phyloP scores from a whole-genome alignment of 2,113 vertebrate species.

The Thamnophis sirtalis region DNA sequence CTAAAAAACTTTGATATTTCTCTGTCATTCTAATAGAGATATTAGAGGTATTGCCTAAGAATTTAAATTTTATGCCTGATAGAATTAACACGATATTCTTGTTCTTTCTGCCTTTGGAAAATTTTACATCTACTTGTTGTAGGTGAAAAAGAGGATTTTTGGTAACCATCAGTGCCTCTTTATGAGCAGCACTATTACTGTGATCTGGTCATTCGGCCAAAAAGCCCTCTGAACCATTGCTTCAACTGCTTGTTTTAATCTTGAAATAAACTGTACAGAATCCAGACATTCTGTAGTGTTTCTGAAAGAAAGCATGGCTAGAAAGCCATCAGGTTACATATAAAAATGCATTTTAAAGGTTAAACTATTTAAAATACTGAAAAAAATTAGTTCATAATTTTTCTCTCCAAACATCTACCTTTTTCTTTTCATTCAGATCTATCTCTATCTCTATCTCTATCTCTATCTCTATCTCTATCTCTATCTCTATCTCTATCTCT shows the following conservation, averaged over 20 bases:
- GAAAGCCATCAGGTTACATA: conserved; percentile 50
- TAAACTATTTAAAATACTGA: neutral
- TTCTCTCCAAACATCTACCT: conserved; percentile 64
- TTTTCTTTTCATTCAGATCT: conserved; percentile 68
- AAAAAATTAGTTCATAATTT: conserved; percentile 65
- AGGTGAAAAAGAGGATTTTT: neutral
- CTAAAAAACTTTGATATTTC: neutral
- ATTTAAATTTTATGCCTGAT: neutral
- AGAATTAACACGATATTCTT: neutral
- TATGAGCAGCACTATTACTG: neutral
- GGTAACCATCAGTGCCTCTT: neutral
- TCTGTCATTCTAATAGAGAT: neutral
- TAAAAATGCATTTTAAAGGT: conserved; percentile 64
- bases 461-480: no score
- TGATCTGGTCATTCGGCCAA: neutral
- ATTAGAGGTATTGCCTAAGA: neutral
- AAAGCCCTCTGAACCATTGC: neutral
- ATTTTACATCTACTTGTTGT: neutral
- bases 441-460: no score
- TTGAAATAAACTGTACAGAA: neutral
- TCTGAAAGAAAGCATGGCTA: no score
- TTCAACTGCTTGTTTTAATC: neutral
- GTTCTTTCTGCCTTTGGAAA: neutral
- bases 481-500: no score
- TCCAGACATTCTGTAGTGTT: neutral